These are phyloP conservation scores for Siphlonurus alternatus DNA, from an alignment of 2,888 invertebrate genomes.

Conservation along the genomic window DNA sequence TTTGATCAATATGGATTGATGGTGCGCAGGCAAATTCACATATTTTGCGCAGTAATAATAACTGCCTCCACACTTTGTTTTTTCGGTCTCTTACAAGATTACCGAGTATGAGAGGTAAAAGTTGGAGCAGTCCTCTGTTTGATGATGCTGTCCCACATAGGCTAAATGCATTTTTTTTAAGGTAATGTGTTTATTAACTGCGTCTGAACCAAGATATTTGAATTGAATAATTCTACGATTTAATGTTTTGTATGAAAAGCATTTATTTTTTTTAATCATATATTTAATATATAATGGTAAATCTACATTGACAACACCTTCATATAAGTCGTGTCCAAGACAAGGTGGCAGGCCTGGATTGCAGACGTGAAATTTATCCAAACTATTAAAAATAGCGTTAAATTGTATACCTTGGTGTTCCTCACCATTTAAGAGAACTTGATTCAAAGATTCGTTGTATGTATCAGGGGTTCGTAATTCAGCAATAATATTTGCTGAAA, in stretches of 20 bases:
- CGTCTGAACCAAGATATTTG: neutral
- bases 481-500: no score
- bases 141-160: neutral
- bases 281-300: neutral
- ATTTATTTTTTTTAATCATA: neutral
- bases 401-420: neutral
- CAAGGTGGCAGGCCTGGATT: neutral
- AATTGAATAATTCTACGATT: neutral
- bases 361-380: neutral
- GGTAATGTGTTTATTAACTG: neutral
- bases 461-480: neutral
- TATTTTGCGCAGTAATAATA: neutral
- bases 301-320: neutral
- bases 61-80: neutral
- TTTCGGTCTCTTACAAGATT: neutral
- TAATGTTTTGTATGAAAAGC: neutral
- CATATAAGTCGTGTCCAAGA: neutral
- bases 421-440: neutral
- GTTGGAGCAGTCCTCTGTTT: neutral
- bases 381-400: neutral
- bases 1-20: neutral
- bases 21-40: neutral
- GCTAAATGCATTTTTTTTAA: neutral
- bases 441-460: neutral
- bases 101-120: neutral